Percentiles rank a stretch among this genome's conserved stretches.
Evolutionary conservation across 2,113 vertebrate species (phyloP).

Genomic region (Proterorhinus semilunaris): DNA sequence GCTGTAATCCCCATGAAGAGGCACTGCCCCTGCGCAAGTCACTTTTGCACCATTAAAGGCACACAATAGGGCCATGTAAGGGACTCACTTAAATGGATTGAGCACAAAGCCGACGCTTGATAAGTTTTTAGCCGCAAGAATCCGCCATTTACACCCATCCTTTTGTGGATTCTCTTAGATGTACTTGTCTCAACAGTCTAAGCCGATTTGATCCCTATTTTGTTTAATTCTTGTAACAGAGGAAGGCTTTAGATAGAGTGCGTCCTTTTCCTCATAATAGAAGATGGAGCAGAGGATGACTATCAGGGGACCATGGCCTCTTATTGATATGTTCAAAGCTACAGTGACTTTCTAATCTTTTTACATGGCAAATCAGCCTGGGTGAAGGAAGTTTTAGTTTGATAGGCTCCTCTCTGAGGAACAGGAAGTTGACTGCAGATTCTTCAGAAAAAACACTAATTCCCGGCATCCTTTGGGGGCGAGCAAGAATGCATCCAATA

Average conservation of each 20-base stretch:
- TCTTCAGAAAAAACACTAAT: constrained; percentile 70
- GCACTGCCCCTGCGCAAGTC: constrained; percentile 74
- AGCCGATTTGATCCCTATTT: constrained; percentile 72
- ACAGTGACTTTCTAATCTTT: constrained; percentile 70
- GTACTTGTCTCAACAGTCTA: constrained; percentile 78
- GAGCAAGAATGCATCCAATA: constrained; percentile 50
- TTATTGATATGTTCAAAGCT: constrained; percentile 71
- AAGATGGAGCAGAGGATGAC: constrained; percentile 59
- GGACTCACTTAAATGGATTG: constrained; percentile 79
- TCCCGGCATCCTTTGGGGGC: constrained; percentile 54
- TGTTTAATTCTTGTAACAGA: constrained; percentile 73
- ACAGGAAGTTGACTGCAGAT: constrained; percentile 60
- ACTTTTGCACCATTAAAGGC: constrained; percentile 75
- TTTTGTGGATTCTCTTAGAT: constrained; percentile 76
- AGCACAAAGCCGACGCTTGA: constrained; percentile 75
- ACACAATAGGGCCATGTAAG: constrained; percentile 75
- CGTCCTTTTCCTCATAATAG: constrained; percentile 60
- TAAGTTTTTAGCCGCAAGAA: constrained; percentile 77
- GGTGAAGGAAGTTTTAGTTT: constrained; percentile 51
- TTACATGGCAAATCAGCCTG: constrained; percentile 46
- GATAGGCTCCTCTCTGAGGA: constrained; percentile 52
- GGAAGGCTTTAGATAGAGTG: constrained; percentile 64
- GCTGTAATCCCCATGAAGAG: constrained; percentile 78
- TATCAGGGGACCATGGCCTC: constrained; percentile 62
- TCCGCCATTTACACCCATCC: constrained; percentile 74